A percentile compares a stretch with the other conserved stretches of the same genome.
Evolutionary conservation across 2,113 vertebrate genomes (phyloP).

Genomic region (Aldabrachelys gigantea): DNA sequence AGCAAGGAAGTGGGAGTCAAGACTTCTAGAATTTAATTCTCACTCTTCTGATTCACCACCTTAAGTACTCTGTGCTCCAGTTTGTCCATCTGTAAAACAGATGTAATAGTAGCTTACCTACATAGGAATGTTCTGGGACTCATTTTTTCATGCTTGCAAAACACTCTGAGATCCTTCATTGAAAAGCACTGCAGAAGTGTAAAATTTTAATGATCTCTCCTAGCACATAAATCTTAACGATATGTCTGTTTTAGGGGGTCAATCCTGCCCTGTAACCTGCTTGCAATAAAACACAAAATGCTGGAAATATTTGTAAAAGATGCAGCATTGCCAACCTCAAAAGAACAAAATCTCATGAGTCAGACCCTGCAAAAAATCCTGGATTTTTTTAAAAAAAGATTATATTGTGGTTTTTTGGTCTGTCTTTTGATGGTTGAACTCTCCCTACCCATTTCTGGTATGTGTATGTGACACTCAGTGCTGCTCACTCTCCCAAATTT

Average conservation of each 20-base stretch:
- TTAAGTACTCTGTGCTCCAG: not conserved
- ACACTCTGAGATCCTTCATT: not conserved
- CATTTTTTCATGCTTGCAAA: not conserved
- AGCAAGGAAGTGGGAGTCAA: not conserved
- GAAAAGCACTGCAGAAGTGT: not conserved
- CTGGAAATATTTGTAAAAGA: not conserved
- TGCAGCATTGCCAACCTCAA: not conserved
- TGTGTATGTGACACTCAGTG: too few species aligned
- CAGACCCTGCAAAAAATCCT: too few species aligned
- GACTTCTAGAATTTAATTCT: not conserved
- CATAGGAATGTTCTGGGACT: not conserved
- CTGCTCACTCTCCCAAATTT: too few species aligned
- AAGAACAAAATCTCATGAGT: too few species aligned
- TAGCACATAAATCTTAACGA: not conserved
- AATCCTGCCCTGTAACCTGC: not conserved
- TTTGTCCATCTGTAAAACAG: not conserved
- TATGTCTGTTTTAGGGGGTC: not conserved
- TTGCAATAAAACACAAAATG: rapidly evolving
- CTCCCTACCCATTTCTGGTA: too few species aligned
- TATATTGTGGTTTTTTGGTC: too few species aligned
- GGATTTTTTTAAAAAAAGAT: too few species aligned
- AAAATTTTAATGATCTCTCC: not conserved
- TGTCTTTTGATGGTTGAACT: too few species aligned
- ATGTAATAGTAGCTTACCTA: not conserved
- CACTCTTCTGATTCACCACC: not conserved